phyloP scores from a whole-genome alignment of 2,113 vertebrate species.

The Myotis brandtii region DNA sequence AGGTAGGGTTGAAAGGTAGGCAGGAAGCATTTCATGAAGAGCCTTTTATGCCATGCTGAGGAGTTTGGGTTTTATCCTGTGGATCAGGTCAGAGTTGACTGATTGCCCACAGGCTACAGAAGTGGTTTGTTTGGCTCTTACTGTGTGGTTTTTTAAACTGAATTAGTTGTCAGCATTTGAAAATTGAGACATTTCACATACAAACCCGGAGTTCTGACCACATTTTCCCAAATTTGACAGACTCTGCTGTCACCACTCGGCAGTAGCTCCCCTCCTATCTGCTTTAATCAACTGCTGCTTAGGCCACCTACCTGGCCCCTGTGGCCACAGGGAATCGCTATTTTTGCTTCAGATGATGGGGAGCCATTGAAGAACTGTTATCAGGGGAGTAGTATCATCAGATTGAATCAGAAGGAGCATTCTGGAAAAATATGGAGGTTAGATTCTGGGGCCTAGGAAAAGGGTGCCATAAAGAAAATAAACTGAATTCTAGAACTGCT shows the following conservation, averaged over 20 bases:
- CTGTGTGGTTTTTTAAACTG: background rate
- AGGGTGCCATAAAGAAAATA: background rate
- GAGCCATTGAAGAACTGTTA: background rate
- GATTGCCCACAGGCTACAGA: background rate
- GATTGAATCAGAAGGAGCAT: background rate
- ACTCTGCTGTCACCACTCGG: background rate
- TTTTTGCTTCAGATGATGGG: background rate
- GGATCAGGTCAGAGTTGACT: background rate
- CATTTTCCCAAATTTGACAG: background rate
- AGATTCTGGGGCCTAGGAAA: background rate
- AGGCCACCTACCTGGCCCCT: background rate
- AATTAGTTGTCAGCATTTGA: conserved; percentile 3
- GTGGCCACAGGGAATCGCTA: background rate
- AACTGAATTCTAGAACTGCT: background rate
- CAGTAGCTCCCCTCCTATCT: background rate
- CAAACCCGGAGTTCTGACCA: background rate
- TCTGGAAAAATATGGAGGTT: background rate
- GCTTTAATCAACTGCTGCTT: background rate
- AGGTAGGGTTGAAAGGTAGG: background rate
- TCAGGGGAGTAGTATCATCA: background rate
- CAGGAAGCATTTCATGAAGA: background rate
- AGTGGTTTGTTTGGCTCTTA: background rate
- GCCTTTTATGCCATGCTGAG: background rate
- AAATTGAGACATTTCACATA: background rate
- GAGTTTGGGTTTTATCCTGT: background rate